Percentiles rank a stretch among this genome's conserved stretches.
Conservation (phyloP, 2,113 vertebrate genomes). For the Furnarius figulus region DNA sequence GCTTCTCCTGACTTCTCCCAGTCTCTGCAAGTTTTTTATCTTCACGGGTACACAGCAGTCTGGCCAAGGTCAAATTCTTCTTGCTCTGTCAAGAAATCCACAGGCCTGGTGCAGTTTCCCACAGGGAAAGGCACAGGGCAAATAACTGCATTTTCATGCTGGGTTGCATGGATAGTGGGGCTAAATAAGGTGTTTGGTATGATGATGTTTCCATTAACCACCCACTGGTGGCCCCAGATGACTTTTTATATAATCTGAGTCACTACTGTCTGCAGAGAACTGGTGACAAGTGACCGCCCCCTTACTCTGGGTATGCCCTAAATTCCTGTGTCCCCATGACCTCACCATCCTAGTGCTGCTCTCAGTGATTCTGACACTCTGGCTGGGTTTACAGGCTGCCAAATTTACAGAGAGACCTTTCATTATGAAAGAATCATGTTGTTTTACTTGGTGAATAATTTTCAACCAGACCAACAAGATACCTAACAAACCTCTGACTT, state of each 20-base stretch:
- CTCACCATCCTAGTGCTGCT: neutral
- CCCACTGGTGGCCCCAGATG: neutral
- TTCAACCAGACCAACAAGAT: neutral
- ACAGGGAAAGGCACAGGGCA: neutral
- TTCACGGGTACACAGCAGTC: too few species aligned
- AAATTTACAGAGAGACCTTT: neutral
- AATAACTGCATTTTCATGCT: neutral
- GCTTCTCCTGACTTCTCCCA: too few species aligned
- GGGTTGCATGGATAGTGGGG: slow-evolving; percentile 26
- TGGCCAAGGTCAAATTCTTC: too few species aligned
- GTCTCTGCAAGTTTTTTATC: too few species aligned
- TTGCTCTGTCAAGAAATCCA: too few species aligned
- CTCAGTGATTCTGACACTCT: neutral
- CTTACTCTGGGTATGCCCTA: neutral
- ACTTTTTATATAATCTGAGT: slow-evolving; percentile 1
- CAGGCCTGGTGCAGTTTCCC: too few species aligned
- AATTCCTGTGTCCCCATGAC: neutral
- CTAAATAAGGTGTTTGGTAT: slow-evolving; percentile 34
- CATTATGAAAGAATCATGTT: neutral
- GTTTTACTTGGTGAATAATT: neutral
- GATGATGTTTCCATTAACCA: slow-evolving; percentile 30
- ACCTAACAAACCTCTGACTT: neutral
- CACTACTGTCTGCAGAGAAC: neutral
- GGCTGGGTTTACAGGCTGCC: neutral
- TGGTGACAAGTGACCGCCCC: neutral